Evolutionary conservation across 2,113 vertebrate species (phyloP).

Genomic region (Budorcas taxicolor): DNA sequence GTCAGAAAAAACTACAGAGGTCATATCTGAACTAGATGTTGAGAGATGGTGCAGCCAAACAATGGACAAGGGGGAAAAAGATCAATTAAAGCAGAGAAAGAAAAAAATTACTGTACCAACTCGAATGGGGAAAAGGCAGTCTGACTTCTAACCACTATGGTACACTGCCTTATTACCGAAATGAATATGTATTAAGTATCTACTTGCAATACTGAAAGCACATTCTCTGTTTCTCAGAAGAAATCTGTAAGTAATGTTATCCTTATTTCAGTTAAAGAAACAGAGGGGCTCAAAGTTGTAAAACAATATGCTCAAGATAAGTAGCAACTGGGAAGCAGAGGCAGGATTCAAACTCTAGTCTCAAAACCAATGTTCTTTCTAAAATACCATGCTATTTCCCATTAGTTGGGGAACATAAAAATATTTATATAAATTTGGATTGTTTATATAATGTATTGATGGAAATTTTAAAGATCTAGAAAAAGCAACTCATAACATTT

Average conservation of each 20-base stretch:
- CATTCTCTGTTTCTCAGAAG: background rate
- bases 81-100: background rate
- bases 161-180: background rate
- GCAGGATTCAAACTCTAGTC: background rate
- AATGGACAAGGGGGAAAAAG: background rate
- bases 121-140: background rate
- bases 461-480: background rate
- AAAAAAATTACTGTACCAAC: background rate
- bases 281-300: background rate
- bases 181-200: background rate
- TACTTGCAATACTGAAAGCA: background rate
- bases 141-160: background rate
- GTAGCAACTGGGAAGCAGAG: background rate
- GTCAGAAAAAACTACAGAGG: background rate
- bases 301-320: background rate
- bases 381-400: background rate
- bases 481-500: background rate
- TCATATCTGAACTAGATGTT: background rate
- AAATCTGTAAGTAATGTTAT: background rate
- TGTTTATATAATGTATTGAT: background rate
- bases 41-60: background rate
- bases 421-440: background rate
- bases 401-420: background rate
- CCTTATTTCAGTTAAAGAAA: background rate
- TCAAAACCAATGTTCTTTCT: background rate